A percentile compares a stretch with the other conserved stretches of the same genome.
Evolutionary conservation across 2,797 vertebrate genomes (phyloP).

Genomic region (Spheniscus humboldti): DNA sequence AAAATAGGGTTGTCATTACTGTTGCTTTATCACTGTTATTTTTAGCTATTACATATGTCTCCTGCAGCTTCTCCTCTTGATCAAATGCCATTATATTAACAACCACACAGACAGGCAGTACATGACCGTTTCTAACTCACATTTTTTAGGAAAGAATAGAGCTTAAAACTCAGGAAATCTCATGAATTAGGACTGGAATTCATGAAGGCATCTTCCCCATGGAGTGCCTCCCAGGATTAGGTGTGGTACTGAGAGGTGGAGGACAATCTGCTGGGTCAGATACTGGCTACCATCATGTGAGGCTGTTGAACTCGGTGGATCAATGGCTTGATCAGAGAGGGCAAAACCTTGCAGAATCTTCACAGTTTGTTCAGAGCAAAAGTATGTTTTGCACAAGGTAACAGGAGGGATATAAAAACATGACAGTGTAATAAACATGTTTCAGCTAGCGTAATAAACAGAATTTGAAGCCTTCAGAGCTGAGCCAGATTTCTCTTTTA

Average conservation of each 20-base stretch:
- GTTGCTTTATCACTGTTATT: neutral
- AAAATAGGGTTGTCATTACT: neutral
- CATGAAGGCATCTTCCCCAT: neutral
- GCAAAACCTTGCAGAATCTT: conserved; percentile 17
- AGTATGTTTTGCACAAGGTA: conserved; percentile 28
- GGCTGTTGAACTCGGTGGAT: neutral
- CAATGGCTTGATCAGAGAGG: neutral
- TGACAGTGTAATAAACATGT: conserved; percentile 10
- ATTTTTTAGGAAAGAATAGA: neutral
- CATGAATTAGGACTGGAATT: neutral
- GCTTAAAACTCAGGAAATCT: neutral
- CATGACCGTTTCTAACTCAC: neutral
- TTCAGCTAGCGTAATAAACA: conserved; percentile 51
- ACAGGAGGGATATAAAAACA: conserved; percentile 35
- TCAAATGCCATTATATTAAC: neutral
- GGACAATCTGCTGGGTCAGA: neutral
- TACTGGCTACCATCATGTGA: neutral
- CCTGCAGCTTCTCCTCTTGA: neutral
- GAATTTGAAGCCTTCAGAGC: neutral
- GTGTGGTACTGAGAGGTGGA: neutral
- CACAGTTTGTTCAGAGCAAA: neutral
- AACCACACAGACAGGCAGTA: neutral
- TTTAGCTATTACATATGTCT: neutral
- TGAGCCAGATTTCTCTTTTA: conserved; percentile 15
- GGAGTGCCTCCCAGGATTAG: neutral